Conservation (phyloP, 1,140 invertebrate genomes). For the Macrocentrus cingulum region DNA sequence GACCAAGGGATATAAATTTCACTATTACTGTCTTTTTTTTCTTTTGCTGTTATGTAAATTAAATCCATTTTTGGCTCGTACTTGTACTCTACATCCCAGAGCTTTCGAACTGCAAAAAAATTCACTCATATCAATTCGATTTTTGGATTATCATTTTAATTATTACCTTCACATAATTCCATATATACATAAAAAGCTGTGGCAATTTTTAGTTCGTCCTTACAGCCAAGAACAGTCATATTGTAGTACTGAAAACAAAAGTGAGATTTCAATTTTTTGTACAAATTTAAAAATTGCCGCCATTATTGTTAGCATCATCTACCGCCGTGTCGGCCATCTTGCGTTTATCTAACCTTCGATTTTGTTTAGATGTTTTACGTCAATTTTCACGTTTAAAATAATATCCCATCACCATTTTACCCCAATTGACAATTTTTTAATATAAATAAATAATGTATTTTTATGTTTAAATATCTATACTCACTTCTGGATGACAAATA, state of each 20-base stretch:
- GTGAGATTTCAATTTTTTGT: conserved; percentile 12
- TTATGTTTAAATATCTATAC: conserved; percentile 22
- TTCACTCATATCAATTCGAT: too few relatives aligned
- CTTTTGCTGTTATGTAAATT: conserved; percentile 23
- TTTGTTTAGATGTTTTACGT: too few relatives aligned
- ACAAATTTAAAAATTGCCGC: neutral
- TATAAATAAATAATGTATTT: conserved; percentile 11
- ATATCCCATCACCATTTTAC: conserved; percentile 16
- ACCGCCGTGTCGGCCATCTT: too few relatives aligned
- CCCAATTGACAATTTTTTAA: conserved; percentile 6
- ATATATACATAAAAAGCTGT: conserved; percentile 54
- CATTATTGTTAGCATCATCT: neutral
- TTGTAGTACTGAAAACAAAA: conserved; percentile 48
- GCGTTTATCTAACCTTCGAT: too few relatives aligned
- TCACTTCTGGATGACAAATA: conserved; percentile 50
- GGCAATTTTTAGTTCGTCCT: conserved; percentile 49
- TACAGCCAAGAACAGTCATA: conserved; percentile 52
- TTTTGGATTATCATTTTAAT: too few relatives aligned
- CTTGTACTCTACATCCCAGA: conserved; percentile 25
- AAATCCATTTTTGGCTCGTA: conserved; percentile 22
- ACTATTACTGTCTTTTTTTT: neutral
- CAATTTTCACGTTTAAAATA: conserved; percentile 1
- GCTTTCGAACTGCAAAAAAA: conserved; percentile 8
- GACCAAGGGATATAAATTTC: conserved; percentile 27
- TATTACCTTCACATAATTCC: conserved; percentile 55